Evolutionary conservation across 1,140 invertebrate genomes (phyloP), one percentile per base, ranked within the genome.

Genomic region (Drosophila subpulchrella): DNA sequence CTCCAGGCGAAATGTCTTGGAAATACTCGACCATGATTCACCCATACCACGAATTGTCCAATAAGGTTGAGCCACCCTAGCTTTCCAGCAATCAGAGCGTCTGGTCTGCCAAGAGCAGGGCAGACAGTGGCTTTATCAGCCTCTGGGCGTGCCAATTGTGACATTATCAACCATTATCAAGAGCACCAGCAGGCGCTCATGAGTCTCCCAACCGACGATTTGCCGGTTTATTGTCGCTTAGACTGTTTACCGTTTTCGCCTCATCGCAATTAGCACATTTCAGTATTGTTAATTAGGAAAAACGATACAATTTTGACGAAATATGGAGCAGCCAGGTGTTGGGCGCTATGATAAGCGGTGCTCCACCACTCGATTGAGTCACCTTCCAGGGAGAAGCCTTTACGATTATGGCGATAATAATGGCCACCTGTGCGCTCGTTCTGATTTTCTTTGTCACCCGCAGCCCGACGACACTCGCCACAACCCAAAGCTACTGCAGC

Each of bases 401-500:
- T 66, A 41, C 32, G 73, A 50, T 70, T 60, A 39, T 27, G 13
- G 20, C 42, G 75, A 75, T 58, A 75, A 75, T 66, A 41, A 50
- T 75, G 73, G 60, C 46, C 72, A 75, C 72, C 72, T 75, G 72
- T 51, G 55, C 68, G 71, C 48, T 57, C 27, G 20, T 20, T 20
- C 20, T 20, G 20, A 20, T 56, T n/a, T 63, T 67, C 27, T 71
- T 70, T 48, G 54, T 39, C 15, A 65, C 50, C 32, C 39, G 17
- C 86, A 95, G 94, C 93, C 93, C 10, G 93, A 93, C 56, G 93
- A 94, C 57, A 94, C 93, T 48, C 93, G 94, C 60, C 94, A 94
- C 41, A 95, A 97, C 92, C 96, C 96, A 0, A 94, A 95, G 38
- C 92, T 98, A 1, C 93, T 97, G 47, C 96, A 96, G 79, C 95